phyloP scores from a whole-genome alignment of 2,113 vertebrate species.

The Poecilia latipinna region DNA sequence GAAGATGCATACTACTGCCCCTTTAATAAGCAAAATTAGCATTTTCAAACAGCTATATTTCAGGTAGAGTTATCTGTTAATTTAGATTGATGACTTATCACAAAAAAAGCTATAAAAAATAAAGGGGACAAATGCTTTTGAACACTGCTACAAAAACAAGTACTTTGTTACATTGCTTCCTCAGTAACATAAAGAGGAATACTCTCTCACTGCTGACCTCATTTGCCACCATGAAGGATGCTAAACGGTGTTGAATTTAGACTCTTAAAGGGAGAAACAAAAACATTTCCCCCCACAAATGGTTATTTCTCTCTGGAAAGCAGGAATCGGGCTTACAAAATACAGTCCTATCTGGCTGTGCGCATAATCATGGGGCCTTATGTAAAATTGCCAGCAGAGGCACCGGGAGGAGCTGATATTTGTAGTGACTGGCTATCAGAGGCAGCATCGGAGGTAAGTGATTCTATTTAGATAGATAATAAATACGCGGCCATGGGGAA shows the following conservation, averaged over 20 bases:
- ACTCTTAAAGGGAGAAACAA: slow-evolving; percentile 30
- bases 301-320: slow-evolving; percentile 58
- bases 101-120: neutral
- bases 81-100: neutral
- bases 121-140: neutral
- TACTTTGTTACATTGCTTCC: slow-evolving; percentile 21
- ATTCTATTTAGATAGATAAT: slow-evolving; percentile 84
- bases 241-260: slow-evolving; percentile 50
- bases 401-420: slow-evolving; percentile 64
- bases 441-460: slow-evolving; percentile 78
- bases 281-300: slow-evolving; percentile 37
- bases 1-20: too few species aligned
- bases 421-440: slow-evolving; percentile 77
- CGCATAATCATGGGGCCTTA: slow-evolving; percentile 62
- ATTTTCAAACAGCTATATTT: neutral
- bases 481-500: slow-evolving; percentile 80
- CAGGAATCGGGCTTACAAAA: slow-evolving; percentile 64
- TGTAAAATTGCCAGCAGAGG: slow-evolving; percentile 64
- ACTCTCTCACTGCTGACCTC: slow-evolving; percentile 25
- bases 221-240: slow-evolving; percentile 40
- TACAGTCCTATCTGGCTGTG: slow-evolving; percentile 58
- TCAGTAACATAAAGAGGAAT: slow-evolving; percentile 3
- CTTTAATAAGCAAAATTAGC: neutral
- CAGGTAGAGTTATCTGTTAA: neutral
- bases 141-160: neutral